Conservation (phyloP, 2,888 invertebrate genomes). For the Halictus ligatus region DNA sequence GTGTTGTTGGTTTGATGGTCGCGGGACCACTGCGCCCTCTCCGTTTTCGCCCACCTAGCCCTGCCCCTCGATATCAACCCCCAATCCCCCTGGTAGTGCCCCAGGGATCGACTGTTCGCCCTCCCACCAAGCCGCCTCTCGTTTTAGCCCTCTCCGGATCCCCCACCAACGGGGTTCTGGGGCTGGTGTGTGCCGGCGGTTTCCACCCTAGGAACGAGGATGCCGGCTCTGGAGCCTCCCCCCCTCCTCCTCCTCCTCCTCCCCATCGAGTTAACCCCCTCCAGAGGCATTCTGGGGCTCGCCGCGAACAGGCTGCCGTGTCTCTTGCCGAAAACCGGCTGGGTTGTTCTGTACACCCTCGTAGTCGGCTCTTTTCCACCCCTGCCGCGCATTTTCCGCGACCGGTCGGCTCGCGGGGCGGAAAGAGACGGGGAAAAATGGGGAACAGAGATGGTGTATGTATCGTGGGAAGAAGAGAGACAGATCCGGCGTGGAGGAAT, state of each 20-base stretch:
- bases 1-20: constrained; percentile 85
- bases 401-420: background rate
- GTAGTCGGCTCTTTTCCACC: constrained; percentile 53
- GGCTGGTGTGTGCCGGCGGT: constrained; percentile 27
- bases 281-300: constrained; percentile 50
- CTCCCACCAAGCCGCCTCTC: constrained; percentile 57
- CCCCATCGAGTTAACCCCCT: constrained; percentile 29
- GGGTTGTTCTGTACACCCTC: constrained; percentile 11
- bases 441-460: background rate
- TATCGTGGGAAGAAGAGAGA: background rate
- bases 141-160: constrained; percentile 57
- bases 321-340: constrained; percentile 58
- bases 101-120: constrained; percentile 72
- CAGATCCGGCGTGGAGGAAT: background rate
- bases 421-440: background rate
- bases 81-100: constrained; percentile 70
- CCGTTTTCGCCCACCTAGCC: constrained; percentile 83
- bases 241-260: constrained; percentile 3
- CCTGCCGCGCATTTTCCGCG: constrained; percentile 73
- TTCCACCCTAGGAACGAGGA: constrained; percentile 62
- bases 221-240: constrained; percentile 56
- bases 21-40: constrained; percentile 85
- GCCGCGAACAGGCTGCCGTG: constrained; percentile 52
- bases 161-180: constrained; percentile 49
- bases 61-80: constrained; percentile 81